phyloP scores from a whole-genome alignment of 1,140 invertebrate genomes.

The Platyura marginata region DNA sequence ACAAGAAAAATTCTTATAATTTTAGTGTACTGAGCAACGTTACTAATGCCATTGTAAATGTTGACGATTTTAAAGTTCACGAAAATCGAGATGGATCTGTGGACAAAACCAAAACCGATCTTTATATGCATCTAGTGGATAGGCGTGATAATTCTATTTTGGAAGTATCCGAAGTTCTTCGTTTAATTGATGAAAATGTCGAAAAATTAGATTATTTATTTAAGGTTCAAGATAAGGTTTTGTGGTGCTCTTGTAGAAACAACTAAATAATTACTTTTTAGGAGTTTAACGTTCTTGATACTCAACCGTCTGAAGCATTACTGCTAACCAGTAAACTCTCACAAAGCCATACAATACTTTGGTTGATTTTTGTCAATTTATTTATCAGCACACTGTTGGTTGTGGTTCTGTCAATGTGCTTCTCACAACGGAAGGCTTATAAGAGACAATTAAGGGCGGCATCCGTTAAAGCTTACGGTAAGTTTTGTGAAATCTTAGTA shows the following conservation, averaged over 20 bases:
- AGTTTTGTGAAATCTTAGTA: constrained; percentile 18
- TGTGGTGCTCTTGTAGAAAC: too few species aligned
- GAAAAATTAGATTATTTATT: constrained; percentile 74
- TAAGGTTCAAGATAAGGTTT: too few species aligned
- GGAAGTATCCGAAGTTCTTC: constrained; percentile 66
- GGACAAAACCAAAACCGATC: constrained; percentile 83
- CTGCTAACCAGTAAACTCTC: constrained; percentile 29
- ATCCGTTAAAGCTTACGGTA: constrained; percentile 81
- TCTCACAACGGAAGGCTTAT: constrained; percentile 68
- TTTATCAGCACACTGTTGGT: constrained; percentile 61
- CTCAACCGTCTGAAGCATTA: constrained; percentile 54
- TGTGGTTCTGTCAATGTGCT: constrained; percentile 56
- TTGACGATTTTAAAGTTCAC: constrained; percentile 83
- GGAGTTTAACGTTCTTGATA: constrained; percentile 79
- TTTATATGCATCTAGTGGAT: constrained; percentile 85
- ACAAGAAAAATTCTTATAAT: constrained; percentile 7
- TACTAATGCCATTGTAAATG: constrained; percentile 79
- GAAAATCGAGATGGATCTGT: constrained; percentile 82
- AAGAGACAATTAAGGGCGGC: constrained; percentile 79
- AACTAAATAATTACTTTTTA: constrained; percentile 14
- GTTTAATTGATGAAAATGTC: constrained; percentile 78
- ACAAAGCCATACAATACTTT: constrained; percentile 40
- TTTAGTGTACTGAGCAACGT: constrained; percentile 59
- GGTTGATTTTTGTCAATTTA: constrained; percentile 61
- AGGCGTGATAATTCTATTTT: constrained; percentile 76